Conservation (phyloP, 2,113 vertebrate genomes). For the Rhynchomys soricoides region DNA sequence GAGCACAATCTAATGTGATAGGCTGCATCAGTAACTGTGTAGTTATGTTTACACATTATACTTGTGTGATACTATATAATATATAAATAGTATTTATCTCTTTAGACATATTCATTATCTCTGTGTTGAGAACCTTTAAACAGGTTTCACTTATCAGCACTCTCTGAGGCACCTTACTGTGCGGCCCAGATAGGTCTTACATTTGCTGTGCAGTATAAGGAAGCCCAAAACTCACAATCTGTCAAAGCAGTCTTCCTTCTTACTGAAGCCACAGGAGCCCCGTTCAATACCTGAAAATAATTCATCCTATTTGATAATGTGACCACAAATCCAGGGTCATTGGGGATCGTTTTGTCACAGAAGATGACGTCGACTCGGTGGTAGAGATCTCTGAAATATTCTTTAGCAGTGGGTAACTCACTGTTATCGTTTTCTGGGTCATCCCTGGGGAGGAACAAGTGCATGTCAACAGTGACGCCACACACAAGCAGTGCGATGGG, state of each 20-base stretch:
- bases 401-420: slow-evolving; percentile 97
- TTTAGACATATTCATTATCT: neutral
- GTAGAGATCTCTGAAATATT: slow-evolving; percentile 98
- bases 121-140: neutral
- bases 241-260: neutral
- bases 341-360: slow-evolving; percentile 99
- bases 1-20: no score
- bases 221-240: neutral
- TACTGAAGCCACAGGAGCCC: neutral
- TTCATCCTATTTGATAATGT: slow-evolving; percentile 99
- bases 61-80: neutral
- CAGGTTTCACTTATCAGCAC: neutral
- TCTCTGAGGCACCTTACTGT: neutral
- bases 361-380: slow-evolving; percentile 99
- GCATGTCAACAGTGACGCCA: neutral
- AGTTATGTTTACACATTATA: neutral
- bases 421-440: slow-evolving; percentile 98
- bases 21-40: neutral
- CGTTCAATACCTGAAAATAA: slow-evolving; percentile 95
- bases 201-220: neutral
- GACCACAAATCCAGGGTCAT: slow-evolving; percentile 98
- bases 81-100: neutral
- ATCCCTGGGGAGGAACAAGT: slow-evolving; percentile 86
- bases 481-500: neutral
- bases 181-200: no score